These are phyloP conservation scores for Idaea dimidiata DNA, from an alignment of 2,888 invertebrate genomes.

Conservation along the genomic window DNA sequence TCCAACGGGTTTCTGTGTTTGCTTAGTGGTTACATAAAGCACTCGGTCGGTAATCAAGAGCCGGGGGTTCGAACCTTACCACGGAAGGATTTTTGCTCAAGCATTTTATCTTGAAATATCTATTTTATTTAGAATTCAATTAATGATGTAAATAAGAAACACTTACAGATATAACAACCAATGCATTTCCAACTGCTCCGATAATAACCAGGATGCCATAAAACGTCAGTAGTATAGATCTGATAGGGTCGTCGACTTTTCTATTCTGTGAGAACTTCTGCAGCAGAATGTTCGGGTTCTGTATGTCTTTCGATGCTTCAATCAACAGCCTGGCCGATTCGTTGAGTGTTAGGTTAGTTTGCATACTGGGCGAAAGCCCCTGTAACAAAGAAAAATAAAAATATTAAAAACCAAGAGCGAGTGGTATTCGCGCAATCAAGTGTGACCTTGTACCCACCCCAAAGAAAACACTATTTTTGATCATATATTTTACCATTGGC, in stretches of 20 bases:
- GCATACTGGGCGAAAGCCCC: conserved; percentile 59
- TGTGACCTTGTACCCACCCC: no score
- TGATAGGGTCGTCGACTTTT: conserved; percentile 85
- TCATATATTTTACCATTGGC: no score
- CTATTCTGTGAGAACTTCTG: conserved; percentile 85
- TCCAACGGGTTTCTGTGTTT: no score
- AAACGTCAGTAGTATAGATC: conserved; percentile 84
- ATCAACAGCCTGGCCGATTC: conserved; percentile 69
- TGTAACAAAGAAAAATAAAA: conserved; percentile 50
- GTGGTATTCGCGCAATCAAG: no score
- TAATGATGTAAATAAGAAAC: conserved; percentile 27
- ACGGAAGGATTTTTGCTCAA: no score
- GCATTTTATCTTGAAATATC: no score
- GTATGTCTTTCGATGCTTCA: conserved; percentile 64
- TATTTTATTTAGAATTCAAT: no score
- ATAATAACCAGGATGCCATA: conserved; percentile 89
- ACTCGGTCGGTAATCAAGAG: no score
- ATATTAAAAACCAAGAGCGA: no score
- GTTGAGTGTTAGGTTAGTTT: conserved; percentile 55
- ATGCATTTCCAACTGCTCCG: conserved; percentile 91
- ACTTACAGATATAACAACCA: conserved; percentile 88
- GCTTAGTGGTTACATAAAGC: no score
- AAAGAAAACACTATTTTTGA: no score
- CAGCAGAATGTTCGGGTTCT: conserved; percentile 71
- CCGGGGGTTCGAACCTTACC: no score